phyloP scores from a whole-genome alignment of 2,888 invertebrate species.

The Plebejus anna region DNA sequence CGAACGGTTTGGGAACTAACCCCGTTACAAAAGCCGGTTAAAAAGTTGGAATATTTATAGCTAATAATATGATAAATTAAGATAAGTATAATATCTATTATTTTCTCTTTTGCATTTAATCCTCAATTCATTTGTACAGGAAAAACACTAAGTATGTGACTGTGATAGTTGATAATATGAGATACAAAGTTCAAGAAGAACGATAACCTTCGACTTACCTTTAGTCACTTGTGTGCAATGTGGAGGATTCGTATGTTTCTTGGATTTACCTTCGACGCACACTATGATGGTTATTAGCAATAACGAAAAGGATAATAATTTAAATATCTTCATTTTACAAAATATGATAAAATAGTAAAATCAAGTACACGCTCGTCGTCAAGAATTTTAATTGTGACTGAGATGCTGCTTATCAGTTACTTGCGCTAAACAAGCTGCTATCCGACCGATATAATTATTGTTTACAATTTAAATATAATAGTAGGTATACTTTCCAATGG shows the following conservation, averaged over 20 bases:
- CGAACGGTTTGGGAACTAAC: no score
- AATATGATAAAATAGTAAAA: neutral
- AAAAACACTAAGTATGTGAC: neutral
- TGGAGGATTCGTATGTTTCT: conserved; percentile 46
- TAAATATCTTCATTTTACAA: neutral
- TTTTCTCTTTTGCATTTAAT: no score
- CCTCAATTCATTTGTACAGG: no score
- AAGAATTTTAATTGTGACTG: neutral
- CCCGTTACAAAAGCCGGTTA: no score
- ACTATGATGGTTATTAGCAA: conserved; percentile 14
- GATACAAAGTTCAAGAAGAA: neutral
- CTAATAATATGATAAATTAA: no score
- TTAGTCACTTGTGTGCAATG: conserved; percentile 60
- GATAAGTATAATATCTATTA: no score
- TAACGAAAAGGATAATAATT: neutral
- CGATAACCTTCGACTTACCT: conserved; percentile 44
- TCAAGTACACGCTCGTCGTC: neutral
- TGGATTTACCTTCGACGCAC: conserved; percentile 39
- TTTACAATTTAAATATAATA: no score
- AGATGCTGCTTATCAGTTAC: neutral
- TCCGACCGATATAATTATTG: neutral
- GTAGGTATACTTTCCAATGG: no score
- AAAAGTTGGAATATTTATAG: no score
- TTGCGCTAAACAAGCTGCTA: neutral
- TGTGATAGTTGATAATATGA: neutral